These are phyloP conservation scores for Hypocryptadius cinnamomeus DNA, from an alignment of 2,113 vertebrate genomes.

Conservation along the genomic window DNA sequence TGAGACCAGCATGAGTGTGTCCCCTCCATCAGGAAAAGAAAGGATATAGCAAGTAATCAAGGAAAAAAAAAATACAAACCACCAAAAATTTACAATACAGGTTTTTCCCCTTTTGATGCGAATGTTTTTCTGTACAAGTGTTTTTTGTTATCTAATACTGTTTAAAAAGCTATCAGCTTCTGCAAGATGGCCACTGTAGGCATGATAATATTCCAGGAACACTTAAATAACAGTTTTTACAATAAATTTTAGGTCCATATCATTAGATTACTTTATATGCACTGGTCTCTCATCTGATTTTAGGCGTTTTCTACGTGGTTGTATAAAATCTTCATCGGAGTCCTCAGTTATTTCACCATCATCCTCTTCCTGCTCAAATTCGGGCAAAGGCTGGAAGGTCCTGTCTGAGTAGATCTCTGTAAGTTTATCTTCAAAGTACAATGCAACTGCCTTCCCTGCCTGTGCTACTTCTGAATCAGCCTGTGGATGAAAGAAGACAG, in stretches of 20 bases:
- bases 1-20: conserved; percentile 14
- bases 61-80: neutral
- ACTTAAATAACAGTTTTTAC: conserved; percentile 78
- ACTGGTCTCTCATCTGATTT: conserved; percentile 90
- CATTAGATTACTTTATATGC: conserved; percentile 88
- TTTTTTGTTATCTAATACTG: conserved; percentile 77
- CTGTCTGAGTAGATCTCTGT: conserved; percentile 88
- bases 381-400: conserved; percentile 85
- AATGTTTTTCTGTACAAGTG: conserved; percentile 73
- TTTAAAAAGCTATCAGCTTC: conserved; percentile 74
- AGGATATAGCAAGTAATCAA: conserved; percentile 20
- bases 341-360: conserved; percentile 87
- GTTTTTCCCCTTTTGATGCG: conserved; percentile 66
- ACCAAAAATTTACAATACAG: conserved; percentile 45
- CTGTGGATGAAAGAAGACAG: conserved; percentile 78
- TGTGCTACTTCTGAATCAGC: conserved; percentile 96
- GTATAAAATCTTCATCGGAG: conserved; percentile 93
- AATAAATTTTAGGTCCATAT: conserved; percentile 67
- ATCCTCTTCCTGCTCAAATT: conserved; percentile 81
- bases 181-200: conserved; percentile 71
- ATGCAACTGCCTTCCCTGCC: conserved; percentile 89
- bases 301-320: conserved; percentile 94
- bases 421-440: conserved; percentile 96
- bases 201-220: conserved; percentile 74
- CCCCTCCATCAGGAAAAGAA: conserved; percentile 43